These are phyloP conservation scores for Drosophila sproati DNA, from an alignment of 1,140 invertebrate genomes.

Conservation along the genomic window DNA sequence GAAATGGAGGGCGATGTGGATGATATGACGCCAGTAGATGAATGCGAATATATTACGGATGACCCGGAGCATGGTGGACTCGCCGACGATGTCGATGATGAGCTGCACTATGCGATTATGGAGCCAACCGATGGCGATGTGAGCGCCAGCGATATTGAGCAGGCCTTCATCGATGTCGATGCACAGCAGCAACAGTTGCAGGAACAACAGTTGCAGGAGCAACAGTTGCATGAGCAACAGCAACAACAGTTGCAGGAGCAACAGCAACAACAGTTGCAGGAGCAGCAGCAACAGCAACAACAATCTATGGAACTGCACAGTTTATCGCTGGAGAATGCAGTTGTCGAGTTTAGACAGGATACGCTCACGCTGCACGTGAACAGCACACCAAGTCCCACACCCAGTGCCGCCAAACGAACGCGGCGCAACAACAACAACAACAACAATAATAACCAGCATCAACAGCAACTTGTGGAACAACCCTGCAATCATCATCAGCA, in stretches of 20 bases:
- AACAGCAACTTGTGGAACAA: conserved; percentile 45
- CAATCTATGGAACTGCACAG: conserved; percentile 52
- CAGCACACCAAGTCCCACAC: conserved; percentile 59
- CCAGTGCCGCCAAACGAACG: conserved; percentile 58
- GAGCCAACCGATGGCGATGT: conserved; percentile 69
- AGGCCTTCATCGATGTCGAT: conserved; percentile 63
- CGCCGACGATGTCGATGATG: conserved; percentile 67
- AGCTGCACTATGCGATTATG: conserved; percentile 74
- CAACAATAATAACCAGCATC: conserved; percentile 11
- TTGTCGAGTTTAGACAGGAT: conserved; percentile 69
- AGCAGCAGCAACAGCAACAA: conserved; percentile 49
- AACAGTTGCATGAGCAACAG: conserved; percentile 38
- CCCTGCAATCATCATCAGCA: conserved; percentile 64
- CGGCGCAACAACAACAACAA: conserved; percentile 34
- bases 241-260: conserved; percentile 48
- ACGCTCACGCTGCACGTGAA: conserved; percentile 36
- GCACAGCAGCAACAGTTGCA: conserved; percentile 44
- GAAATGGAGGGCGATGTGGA: conserved; percentile 33
- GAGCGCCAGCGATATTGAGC: conserved; percentile 66
- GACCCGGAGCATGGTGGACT: conserved; percentile 63
- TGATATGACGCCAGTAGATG: conserved; percentile 58
- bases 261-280: conserved; percentile 35
- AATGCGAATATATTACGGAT: conserved; percentile 71
- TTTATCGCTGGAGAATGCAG: conserved; percentile 67
- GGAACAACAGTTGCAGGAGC: conserved; percentile 35